These are phyloP conservation scores for Hydractinia echinata DNA, from an alignment of 30 jellyfish, hydroid and myxozoan species.

Conservation along the genomic window DNA sequence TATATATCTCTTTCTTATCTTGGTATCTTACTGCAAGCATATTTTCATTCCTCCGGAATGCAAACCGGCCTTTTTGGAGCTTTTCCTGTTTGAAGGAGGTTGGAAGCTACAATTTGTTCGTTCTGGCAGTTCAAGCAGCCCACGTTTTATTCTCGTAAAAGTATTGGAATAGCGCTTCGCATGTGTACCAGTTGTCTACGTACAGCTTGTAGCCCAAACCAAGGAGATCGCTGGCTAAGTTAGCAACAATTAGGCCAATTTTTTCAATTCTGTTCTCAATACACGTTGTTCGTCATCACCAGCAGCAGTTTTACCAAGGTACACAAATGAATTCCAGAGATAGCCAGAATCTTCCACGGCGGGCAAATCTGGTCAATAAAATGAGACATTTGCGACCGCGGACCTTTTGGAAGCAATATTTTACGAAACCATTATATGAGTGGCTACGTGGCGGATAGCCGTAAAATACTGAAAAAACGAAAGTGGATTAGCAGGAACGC, in stretches of 20 bases:
- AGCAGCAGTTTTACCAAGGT: background rate
- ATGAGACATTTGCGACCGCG: too few relatives aligned
- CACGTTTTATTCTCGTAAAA: background rate
- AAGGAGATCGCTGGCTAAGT: background rate
- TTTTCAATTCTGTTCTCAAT: background rate
- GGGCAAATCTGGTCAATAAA: too few relatives aligned
- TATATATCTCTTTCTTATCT: conserved; percentile 3
- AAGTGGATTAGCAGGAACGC: too few relatives aligned
- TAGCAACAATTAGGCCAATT: too few relatives aligned
- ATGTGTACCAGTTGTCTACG: background rate
- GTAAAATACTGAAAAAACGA: too few relatives aligned
- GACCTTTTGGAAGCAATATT: too few relatives aligned
- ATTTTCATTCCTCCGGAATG: too few relatives aligned
- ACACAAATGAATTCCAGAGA: background rate
- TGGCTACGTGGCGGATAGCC: too few relatives aligned
- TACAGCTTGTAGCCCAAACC: background rate
- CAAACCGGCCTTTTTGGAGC: too few relatives aligned
- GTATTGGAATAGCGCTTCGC: background rate
- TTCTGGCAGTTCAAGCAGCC: background rate
- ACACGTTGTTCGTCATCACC: background rate
- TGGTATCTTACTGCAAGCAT: background rate
- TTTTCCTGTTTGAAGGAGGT: too few relatives aligned
- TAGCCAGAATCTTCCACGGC: background rate
- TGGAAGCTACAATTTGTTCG: too few relatives aligned
- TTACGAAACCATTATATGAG: too few relatives aligned